Conservation (phyloP, 2,888 invertebrate genomes). For the Aporophyla nigra region DNA sequence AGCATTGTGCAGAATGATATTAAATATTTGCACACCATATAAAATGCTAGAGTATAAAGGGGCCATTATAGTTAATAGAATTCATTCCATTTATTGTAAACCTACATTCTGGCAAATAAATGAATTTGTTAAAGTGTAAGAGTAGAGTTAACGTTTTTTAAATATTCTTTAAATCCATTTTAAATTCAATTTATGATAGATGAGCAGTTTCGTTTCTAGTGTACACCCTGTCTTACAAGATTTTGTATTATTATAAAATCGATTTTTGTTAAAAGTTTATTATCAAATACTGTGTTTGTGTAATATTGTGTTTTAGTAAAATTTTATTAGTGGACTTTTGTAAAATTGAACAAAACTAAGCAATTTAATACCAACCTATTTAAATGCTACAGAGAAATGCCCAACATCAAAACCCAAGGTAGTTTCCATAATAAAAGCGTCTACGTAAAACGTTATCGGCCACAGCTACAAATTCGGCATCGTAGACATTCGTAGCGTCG, state of each 20-base stretch:
- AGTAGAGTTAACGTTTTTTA: too few relatives aligned
- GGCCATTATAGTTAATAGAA: too few relatives aligned
- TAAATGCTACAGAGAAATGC: slow-evolving; percentile 31
- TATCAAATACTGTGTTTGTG: neutral
- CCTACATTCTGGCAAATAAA: too few relatives aligned
- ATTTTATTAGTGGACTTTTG: neutral
- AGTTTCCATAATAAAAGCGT: slow-evolving; percentile 59
- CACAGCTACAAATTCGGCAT: slow-evolving; percentile 63
- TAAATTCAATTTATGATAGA: too few relatives aligned
- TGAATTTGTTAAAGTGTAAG: too few relatives aligned
- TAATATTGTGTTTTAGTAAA: neutral
- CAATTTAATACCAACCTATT: slow-evolving; percentile 18
- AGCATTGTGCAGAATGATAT: too few relatives aligned
- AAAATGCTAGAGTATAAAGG: too few relatives aligned
- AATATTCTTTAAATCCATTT: too few relatives aligned
- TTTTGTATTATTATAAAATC: neutral
- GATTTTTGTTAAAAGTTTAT: neutral
- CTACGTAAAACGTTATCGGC: slow-evolving; percentile 55
- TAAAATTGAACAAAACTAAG: neutral
- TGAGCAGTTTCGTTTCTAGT: neutral
- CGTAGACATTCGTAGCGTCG: slow-evolving; percentile 61
- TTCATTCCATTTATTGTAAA: too few relatives aligned
- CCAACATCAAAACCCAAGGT: slow-evolving; percentile 39
- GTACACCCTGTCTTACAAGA: neutral
- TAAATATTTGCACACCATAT: too few relatives aligned